phyloP scores from a whole-genome alignment of 2,888 invertebrate genomes.

The Disparrhopalites patrizii region DNA sequence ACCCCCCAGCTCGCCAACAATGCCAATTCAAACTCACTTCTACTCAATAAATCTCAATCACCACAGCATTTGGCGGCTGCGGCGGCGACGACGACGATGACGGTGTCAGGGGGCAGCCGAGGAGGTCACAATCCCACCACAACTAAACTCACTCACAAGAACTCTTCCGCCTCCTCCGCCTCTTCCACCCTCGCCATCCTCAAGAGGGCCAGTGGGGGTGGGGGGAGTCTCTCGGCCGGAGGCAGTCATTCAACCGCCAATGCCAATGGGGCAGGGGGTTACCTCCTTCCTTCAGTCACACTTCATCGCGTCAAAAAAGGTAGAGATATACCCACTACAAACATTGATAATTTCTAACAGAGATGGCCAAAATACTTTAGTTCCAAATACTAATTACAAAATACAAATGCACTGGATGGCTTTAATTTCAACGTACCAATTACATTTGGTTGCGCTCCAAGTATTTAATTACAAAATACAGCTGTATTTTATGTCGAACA shows the following conservation, averaged over 20 bases:
- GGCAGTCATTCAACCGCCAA: background rate
- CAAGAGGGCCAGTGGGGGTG: slow-evolving; percentile 18
- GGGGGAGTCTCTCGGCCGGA: background rate
- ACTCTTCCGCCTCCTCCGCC: slow-evolving; percentile 19
- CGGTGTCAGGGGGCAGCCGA: background rate
- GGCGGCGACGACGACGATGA: background rate
- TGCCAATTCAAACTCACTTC: background rate
- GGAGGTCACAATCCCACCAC: background rate
- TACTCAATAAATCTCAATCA: background rate
- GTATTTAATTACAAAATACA: too few relatives aligned
- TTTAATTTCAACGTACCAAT: too few relatives aligned
- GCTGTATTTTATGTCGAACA: too few relatives aligned
- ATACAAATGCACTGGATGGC: too few relatives aligned
- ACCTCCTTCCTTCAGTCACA: slow-evolving; percentile 36
- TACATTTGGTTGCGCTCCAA: too few relatives aligned
- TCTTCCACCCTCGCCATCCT: slow-evolving; percentile 11
- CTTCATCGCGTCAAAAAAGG: slow-evolving; percentile 45
- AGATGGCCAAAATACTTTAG: too few relatives aligned
- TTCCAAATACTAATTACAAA: too few relatives aligned
- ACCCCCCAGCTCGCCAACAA: background rate
- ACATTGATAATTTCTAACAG: too few relatives aligned
- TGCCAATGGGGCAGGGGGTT: slow-evolving; percentile 22
- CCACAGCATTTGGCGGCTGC: too few relatives aligned
- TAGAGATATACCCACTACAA: slow-evolving; percentile 4
- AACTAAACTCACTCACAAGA: background rate